These are phyloP conservation scores for Delia radicum DNA, from an alignment of 1,140 invertebrate genomes.

Conservation along the genomic window DNA sequence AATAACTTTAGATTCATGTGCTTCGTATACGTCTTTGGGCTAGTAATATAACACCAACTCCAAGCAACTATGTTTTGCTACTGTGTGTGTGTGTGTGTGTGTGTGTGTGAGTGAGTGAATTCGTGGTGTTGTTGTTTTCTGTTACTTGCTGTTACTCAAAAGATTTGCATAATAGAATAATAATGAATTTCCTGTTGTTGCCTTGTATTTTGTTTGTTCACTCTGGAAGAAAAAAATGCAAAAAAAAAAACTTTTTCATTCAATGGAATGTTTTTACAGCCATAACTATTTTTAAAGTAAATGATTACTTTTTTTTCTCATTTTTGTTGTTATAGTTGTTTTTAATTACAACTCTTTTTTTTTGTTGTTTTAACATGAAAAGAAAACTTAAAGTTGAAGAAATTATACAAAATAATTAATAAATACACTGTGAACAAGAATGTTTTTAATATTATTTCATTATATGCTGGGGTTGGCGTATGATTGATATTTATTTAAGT, in stretches of 20 bases:
- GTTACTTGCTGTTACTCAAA: neutral
- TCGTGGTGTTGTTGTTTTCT: neutral
- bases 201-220: neutral
- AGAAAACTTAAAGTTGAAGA: too few relatives aligned
- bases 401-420: too few relatives aligned
- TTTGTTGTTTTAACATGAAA: too few relatives aligned
- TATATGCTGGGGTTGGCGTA: too few relatives aligned
- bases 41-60: too few relatives aligned
- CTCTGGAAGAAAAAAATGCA: neutral
- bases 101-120: neutral
- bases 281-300: neutral
- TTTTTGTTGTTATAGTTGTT: neutral
- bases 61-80: too few relatives aligned
- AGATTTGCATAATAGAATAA: constrained; percentile 16
- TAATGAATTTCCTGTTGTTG: constrained; percentile 11
- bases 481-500: too few relatives aligned
- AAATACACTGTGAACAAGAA: too few relatives aligned
- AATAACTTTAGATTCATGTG: too few relatives aligned
- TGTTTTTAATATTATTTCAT: too few relatives aligned
- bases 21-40: too few relatives aligned
- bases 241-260: neutral
- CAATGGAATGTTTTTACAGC: neutral
- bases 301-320: neutral
- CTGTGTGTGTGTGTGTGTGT: neutral
- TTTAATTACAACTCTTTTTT: neutral